phyloP scores from a whole-genome alignment of 2,797 vertebrate species.

The Corythornis leucogaster region DNA sequence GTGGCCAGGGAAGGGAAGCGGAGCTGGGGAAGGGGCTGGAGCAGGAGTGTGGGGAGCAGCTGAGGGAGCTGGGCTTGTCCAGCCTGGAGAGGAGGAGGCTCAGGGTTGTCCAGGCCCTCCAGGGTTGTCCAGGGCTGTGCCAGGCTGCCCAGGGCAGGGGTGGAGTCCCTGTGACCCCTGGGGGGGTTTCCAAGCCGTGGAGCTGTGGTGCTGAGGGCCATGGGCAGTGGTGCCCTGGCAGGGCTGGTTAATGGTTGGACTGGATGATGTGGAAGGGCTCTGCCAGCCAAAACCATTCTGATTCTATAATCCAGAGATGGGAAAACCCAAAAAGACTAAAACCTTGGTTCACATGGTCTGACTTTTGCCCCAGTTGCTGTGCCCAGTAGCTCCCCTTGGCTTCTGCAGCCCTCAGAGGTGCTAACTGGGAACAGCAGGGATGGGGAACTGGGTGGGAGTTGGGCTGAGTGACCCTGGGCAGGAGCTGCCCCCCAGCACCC shows the following conservation, averaged over 20 bases:
- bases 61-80: not conserved
- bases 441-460: not conserved
- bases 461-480: not conserved
- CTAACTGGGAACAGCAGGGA: slow-evolving; percentile 39
- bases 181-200: not conserved
- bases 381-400: not conserved
- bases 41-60: not conserved
- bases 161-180: not conserved
- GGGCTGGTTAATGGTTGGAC: not conserved
- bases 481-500: not conserved
- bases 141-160: not conserved
- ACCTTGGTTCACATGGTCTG: not conserved
- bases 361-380: slow-evolving; percentile 37
- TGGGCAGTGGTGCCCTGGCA: not conserved
- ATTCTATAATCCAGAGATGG: not conserved
- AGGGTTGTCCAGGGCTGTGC: not conserved
- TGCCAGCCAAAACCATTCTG: not conserved
- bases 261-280: not conserved
- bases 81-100: not conserved
- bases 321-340: not conserved
- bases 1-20: not conserved
- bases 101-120: too few relatives aligned
- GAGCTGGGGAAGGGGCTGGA: not conserved
- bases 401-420: slow-evolving; percentile 1
- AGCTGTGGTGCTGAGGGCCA: not conserved